Conservation (phyloP, 37 sponge, comb jelly and placozoan species). For the Cladorhizidae sp. region DNA sequence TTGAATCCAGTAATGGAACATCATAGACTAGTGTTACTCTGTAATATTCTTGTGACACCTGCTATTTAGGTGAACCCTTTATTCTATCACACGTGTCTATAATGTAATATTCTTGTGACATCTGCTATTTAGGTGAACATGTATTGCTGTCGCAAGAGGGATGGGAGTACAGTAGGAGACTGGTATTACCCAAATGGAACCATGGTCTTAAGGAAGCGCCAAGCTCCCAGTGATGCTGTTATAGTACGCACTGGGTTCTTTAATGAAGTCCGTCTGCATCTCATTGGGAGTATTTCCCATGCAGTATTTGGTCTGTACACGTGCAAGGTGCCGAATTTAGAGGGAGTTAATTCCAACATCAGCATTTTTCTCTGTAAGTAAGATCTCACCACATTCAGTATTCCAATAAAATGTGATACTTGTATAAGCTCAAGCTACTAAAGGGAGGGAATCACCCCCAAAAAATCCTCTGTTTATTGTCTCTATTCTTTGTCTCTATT, state of each 20-base stretch:
- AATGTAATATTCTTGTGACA: no score
- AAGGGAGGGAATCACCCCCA: no score
- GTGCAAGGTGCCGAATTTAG: not conserved
- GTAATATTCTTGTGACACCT: no score
- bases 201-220: not conserved
- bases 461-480: no score
- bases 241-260: not conserved
- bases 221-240: not conserved
- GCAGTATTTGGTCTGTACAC: not conserved
- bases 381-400: no score
- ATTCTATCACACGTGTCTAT: no score
- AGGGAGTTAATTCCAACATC: not conserved
- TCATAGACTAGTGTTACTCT: no score
- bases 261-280: not conserved
- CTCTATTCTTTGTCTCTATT: no score
- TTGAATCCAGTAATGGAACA: no score
- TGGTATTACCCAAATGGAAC: not conserved
- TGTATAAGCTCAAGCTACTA: no score
- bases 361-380: not conserved
- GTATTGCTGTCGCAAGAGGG: not conserved
- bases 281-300: not conserved
- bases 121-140: not conserved
- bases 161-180: not conserved
- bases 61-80: no score
- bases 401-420: no score